Conservation (phyloP, 2,888 invertebrate genomes). For the Suillia variegata region DNA sequence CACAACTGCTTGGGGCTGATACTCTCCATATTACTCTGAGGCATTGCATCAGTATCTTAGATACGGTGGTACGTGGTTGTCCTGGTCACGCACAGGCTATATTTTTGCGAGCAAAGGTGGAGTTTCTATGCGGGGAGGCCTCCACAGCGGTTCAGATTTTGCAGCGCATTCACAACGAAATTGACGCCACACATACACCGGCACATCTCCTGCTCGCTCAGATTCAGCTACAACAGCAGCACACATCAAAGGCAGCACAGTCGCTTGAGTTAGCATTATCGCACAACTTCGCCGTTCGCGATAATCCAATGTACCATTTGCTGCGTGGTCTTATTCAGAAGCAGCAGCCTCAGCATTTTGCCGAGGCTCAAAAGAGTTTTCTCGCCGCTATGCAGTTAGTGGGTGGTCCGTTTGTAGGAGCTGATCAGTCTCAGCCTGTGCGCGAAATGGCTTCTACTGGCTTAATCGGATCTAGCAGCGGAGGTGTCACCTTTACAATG, state of each 20-base stretch:
- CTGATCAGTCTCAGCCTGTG: constrained; percentile 14
- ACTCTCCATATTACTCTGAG: constrained; percentile 64
- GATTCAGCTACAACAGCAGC: constrained; percentile 75
- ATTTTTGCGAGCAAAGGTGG: constrained; percentile 77
- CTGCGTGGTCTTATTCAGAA: constrained; percentile 84
- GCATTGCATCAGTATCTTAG: constrained; percentile 71
- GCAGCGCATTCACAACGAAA: constrained; percentile 73
- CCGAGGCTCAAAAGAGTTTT: constrained; percentile 77
- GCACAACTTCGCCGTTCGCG: constrained; percentile 89
- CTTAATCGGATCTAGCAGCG: constrained; percentile 25
- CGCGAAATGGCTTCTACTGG: neutral
- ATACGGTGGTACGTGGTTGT: constrained; percentile 76
- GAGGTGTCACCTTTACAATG: constrained; percentile 64
- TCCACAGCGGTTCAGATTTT: constrained; percentile 74
- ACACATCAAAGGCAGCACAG: constrained; percentile 79
- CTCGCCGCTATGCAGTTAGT: constrained; percentile 74
- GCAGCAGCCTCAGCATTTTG: constrained; percentile 68
- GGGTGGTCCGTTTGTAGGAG: constrained; percentile 53
- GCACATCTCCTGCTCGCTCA: constrained; percentile 86
- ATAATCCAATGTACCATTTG: constrained; percentile 89
- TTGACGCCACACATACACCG: constrained; percentile 81
- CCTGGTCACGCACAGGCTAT: constrained; percentile 76
- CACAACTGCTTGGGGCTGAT: constrained; percentile 61
- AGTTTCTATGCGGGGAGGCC: constrained; percentile 79
- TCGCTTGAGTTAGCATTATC: constrained; percentile 88